Evolutionary conservation across 2,113 vertebrate species (phyloP).

Genomic region (Bubo scandiacus): DNA sequence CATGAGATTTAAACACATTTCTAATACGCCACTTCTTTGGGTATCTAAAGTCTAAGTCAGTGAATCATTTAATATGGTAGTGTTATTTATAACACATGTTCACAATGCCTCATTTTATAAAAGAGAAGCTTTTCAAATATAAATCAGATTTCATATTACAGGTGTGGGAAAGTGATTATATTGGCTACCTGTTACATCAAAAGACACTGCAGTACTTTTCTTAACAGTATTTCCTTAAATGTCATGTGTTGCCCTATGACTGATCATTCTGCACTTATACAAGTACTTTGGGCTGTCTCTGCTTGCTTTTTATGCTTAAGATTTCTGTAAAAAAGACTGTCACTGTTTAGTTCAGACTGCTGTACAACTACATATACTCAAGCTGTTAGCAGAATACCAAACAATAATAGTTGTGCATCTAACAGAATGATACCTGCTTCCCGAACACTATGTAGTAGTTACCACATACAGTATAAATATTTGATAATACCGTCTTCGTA

Average conservation of each 20-base stretch:
- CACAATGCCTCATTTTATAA: not conserved
- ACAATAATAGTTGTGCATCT: not conserved
- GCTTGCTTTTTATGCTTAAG: not conserved
- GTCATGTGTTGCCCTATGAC: not conserved
- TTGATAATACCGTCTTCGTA: not conserved
- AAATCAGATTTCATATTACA: not conserved
- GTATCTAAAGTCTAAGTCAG: not conserved
- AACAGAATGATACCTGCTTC: not conserved
- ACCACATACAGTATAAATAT: not conserved
- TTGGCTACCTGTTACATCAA: not conserved
- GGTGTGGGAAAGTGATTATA: not conserved
- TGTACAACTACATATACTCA: not conserved
- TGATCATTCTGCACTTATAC: not conserved
- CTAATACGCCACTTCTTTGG: not conserved
- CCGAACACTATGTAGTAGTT: not conserved
- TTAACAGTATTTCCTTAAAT: not conserved
- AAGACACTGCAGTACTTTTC: not conserved
- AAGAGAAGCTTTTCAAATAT: not conserved
- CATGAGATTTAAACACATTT: conserved; percentile 32
- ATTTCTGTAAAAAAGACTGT: not conserved
- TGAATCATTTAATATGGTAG: not conserved
- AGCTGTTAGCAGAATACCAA: not conserved
- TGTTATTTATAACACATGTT: not conserved
- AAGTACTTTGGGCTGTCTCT: not conserved
- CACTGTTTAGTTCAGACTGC: not conserved